Conservation (phyloP, 2,113 vertebrate species). For the Delphinapterus leucas region DNA sequence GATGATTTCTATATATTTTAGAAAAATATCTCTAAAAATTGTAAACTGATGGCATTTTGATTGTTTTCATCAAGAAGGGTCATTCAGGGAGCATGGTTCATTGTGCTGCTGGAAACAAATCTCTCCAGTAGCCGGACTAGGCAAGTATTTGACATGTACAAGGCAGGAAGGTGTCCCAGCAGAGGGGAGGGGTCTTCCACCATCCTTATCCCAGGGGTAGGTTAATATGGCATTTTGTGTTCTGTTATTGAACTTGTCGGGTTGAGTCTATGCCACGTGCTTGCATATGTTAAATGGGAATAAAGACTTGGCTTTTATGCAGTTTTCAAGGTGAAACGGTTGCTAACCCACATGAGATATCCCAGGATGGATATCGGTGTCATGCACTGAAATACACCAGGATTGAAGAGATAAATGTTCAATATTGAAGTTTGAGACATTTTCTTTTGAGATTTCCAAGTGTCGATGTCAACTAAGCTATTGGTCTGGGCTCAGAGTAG, state of each 20-base stretch:
- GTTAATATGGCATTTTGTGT: too few relatives aligned
- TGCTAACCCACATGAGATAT: neutral
- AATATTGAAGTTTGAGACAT: neutral
- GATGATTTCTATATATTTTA: neutral
- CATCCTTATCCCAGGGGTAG: rapidly evolving
- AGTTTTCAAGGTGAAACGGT: neutral
- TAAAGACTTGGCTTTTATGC: neutral
- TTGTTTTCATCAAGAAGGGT: neutral
- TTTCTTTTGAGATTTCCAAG: neutral
- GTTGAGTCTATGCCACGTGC: too few relatives aligned
- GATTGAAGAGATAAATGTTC: neutral
- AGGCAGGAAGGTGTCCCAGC: too few relatives aligned
- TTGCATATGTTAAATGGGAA: neutral
- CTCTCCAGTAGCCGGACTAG: too few relatives aligned
- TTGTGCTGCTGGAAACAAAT: neutral
- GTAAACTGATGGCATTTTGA: neutral
- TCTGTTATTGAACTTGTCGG: neutral
- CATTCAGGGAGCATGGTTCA: neutral
- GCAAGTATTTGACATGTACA: rapidly evolving
- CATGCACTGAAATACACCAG: too few relatives aligned
- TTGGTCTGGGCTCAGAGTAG: neutral
- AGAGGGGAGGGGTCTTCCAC: rapidly evolving
- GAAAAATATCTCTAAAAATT: neutral
- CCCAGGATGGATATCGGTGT: too few relatives aligned
- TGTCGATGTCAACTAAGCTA: neutral